These are phyloP conservation scores for Agrypnia vestita DNA, from an alignment of 1,140 invertebrate genomes.

Conservation along the genomic window DNA sequence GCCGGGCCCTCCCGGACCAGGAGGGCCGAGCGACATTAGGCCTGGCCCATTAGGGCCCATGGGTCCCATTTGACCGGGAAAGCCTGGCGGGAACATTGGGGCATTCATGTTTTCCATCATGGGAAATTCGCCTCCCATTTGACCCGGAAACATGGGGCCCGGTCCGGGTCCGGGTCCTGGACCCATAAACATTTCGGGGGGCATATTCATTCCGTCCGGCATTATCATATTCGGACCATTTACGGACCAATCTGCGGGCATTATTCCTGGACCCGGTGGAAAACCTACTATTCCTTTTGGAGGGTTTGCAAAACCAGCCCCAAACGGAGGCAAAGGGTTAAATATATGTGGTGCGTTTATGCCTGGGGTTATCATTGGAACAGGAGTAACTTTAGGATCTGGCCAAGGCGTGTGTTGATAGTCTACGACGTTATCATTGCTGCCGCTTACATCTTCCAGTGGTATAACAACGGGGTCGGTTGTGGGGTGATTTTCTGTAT, in stretches of 20 bases:
- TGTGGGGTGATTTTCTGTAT: constrained; percentile 84
- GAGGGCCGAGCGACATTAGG: constrained; percentile 58
- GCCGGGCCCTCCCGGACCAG: constrained; percentile 63
- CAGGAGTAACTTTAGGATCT: constrained; percentile 80
- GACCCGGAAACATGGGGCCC: constrained; percentile 62
- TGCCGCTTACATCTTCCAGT: constrained; percentile 88
- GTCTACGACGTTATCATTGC: constrained; percentile 85
- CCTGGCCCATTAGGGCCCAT: constrained; percentile 25
- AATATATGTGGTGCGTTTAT: constrained; percentile 70
- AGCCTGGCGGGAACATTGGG: constrained; percentile 42
- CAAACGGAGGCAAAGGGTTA: constrained; percentile 71
- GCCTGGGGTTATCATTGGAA: constrained; percentile 60
- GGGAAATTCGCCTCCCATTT: constrained; percentile 53
- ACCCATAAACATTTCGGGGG: constrained; percentile 73
- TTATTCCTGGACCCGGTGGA: constrained; percentile 64
- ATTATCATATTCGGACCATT: constrained; percentile 67
- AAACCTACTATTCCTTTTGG: constrained; percentile 66
- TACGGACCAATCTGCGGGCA: constrained; percentile 66
- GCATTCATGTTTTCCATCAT: constrained; percentile 58
- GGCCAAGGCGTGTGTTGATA: constrained; percentile 85
- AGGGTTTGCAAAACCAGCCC: constrained; percentile 64
- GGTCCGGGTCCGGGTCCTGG: constrained; percentile 63
- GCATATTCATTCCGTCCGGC: constrained; percentile 66
- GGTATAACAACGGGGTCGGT: constrained; percentile 89
- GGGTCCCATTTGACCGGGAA: constrained; percentile 57